Conservation (phyloP, 2,797 vertebrate species). For the Hydrophis major region DNA sequence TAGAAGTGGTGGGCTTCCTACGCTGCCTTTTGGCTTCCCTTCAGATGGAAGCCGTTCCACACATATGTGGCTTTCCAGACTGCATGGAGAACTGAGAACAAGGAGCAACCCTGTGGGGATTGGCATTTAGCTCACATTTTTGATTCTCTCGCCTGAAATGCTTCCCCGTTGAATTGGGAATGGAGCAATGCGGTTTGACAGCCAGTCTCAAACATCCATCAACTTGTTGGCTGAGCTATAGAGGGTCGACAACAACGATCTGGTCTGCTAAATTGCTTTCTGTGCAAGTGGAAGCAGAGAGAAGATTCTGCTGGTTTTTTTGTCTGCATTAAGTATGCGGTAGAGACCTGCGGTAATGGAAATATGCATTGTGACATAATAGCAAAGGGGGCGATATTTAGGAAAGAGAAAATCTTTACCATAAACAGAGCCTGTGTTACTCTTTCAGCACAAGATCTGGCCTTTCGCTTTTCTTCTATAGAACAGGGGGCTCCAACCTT, state of each 20-base stretch:
- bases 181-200: neutral
- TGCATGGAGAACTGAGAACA: neutral
- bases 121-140: neutral
- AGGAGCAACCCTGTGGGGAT: fast-evolving
- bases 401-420: neutral
- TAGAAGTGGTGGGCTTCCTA: slow-evolving; percentile 21
- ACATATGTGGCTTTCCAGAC: neutral
- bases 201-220: neutral
- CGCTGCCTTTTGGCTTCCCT: slow-evolving; percentile 21
- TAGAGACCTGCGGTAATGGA: slow-evolving; percentile 16
- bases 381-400: fast-evolving
- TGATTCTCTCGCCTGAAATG: neutral
- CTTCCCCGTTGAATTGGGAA: neutral
- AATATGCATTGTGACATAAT: neutral
- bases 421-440: neutral
- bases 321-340: neutral
- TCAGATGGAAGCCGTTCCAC: slow-evolving; percentile 37
- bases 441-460: neutral
- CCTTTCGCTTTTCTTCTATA: neutral
- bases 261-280: neutral
- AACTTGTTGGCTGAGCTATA: neutral
- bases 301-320: fast-evolving
- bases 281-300: neutral
- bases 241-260: fast-evolving
- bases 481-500: too few relatives aligned